phyloP scores from a whole-genome alignment of 1,140 invertebrate species.

The Macrobrachium nipponense region DNA sequence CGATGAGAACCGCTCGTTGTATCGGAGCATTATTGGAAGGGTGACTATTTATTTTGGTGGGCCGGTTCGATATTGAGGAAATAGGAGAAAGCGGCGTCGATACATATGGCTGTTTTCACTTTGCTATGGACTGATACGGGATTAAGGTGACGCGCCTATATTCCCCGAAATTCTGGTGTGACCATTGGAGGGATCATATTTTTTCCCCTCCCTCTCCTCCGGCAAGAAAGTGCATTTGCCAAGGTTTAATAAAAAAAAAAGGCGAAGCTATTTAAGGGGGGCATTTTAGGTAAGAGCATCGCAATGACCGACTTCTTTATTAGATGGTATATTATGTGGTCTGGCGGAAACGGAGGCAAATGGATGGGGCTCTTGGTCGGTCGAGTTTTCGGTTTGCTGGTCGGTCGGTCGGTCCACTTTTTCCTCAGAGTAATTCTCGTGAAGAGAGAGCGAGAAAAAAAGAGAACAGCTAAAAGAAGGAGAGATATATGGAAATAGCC shows the following conservation, averaged over 20 bases:
- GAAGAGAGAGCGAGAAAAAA: not conserved
- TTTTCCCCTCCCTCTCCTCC: not conserved
- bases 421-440: no score
- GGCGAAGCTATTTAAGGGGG: not conserved
- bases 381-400: no score
- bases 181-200: slow-evolving; percentile 10
- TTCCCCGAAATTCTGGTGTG: slow-evolving; percentile 14
- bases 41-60: slow-evolving; percentile 4
- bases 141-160: slow-evolving; percentile 11
- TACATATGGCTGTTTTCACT: slow-evolving; percentile 40
- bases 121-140: slow-evolving; percentile 39
- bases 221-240: not conserved
- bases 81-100: slow-evolving; percentile 7
- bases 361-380: no score
- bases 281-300: not conserved
- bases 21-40: not conserved
- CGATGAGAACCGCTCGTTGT: not conserved
- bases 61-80: slow-evolving; percentile 1
- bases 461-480: slow-evolving; percentile 2
- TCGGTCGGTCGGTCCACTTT: no score
- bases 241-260: not conserved
- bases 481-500: not conserved
- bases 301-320: no score
- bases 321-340: no score
- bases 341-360: no score